These are phyloP conservation scores for Nyctalus aviator DNA, from an alignment of 2,797 vertebrate species.

Conservation along the genomic window DNA sequence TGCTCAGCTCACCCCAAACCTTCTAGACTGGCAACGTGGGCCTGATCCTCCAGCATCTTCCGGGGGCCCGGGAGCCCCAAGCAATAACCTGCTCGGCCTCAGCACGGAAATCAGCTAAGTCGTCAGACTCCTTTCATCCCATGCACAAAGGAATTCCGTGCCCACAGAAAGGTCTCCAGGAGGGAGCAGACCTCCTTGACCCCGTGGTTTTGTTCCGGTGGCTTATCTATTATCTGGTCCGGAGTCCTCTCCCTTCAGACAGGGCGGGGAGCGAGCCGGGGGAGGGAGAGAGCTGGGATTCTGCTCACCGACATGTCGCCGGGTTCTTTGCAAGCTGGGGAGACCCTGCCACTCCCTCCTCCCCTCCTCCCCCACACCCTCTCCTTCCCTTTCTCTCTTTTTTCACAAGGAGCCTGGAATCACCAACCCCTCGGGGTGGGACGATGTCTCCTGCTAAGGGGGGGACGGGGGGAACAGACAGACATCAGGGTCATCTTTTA, in stretches of 20 bases:
- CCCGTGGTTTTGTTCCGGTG: background rate
- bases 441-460: constrained; percentile 52
- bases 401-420: background rate
- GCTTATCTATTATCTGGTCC: background rate
- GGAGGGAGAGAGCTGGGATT: fast-evolving
- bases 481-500: constrained; percentile 79
- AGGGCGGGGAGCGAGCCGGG: too few species aligned
- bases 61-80: background rate
- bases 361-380: too few species aligned
- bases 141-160: fast-evolving
- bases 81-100: background rate
- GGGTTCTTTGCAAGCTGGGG: background rate
- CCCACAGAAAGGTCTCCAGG: background rate
- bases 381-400: background rate
- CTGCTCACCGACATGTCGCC: fast-evolving
- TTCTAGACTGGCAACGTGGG: background rate
- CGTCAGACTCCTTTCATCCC: fast-evolving
- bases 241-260: background rate
- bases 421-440: background rate
- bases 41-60: fast-evolving
- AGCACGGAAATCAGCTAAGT: fast-evolving
- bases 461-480: background rate
- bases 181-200: fast-evolving
- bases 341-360: background rate
- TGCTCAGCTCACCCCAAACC: background rate